Evolutionary conservation across 2,113 vertebrate species (phyloP), one percentile per base, ranked within the genome.

Genomic region (Xenopus tropicalis): DNA sequence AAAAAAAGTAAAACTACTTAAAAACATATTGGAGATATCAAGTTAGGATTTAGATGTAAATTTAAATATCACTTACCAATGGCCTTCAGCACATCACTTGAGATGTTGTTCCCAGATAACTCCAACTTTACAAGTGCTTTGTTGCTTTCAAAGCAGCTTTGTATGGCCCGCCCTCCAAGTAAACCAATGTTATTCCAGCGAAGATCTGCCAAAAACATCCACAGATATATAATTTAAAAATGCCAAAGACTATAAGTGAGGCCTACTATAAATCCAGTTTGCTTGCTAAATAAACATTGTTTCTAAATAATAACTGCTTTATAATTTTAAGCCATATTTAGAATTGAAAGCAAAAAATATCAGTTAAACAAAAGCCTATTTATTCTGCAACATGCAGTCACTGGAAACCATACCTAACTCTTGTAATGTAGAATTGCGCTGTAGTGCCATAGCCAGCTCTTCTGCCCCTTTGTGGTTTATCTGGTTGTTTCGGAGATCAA

Each of bases 401-500:
- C 10, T 46, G 44, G 3, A 12, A 59, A 0, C 6, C 3, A 56
- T 82, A 98, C 97, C 97, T n/a, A 99, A 83, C 68, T 93, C 91
- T 83, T 91, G 88, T 13, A 99, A 85, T 1, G 78, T 82, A 71
- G 64, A 3, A 25, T 98, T 97, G 42, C 78, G 80, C 79, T 87
- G 88, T 65, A 99, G 86, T 1, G 94, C 93, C 72, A 88, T 22
- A 1, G 93, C 90, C 21, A 99, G 87, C 78, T 93, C 91, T 23
- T 86, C 88, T 0, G 93, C 95, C 14, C 95, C 97, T 19, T 89
- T 88, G 78, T 96, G 96, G 86, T 83, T 94, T 82, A 99, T 94
- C 86, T 99, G 97, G 80, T 98, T 99, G 79, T 95, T 98, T 65
- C 97, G 94, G 57, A 99, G 89, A 82, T 99, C 97, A 16, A 99